phyloP scores from a whole-genome alignment of 2,888 invertebrate species.

The Pogonocherus hispidulus region DNA sequence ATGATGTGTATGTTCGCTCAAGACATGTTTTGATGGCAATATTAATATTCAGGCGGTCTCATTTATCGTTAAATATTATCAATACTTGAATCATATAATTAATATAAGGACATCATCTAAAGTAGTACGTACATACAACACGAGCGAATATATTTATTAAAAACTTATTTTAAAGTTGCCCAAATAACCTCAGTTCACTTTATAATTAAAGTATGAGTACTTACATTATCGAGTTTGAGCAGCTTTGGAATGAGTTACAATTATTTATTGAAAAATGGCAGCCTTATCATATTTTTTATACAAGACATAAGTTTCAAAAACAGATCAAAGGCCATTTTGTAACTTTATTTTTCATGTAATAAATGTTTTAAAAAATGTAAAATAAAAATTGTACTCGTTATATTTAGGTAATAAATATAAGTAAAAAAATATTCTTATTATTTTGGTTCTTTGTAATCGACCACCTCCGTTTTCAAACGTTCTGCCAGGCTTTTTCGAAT shows the following conservation, averaged over 20 bases:
- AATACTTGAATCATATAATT: slow-evolving; percentile 34
- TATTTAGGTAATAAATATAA: slow-evolving; percentile 69
- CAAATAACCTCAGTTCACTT: slow-evolving; percentile 36
- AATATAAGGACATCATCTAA: slow-evolving; percentile 35
- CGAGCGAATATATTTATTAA: slow-evolving; percentile 50
- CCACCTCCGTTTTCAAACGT: slow-evolving; percentile 88
- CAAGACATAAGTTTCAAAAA: slow-evolving; percentile 53
- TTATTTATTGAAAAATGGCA: slow-evolving; percentile 57
- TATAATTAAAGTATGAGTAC: slow-evolving; percentile 40
- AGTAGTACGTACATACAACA: slow-evolving; percentile 40
- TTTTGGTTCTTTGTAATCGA: slow-evolving; percentile 62
- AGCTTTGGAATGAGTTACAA: slow-evolving; percentile 41
- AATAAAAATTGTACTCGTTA: slow-evolving; percentile 67
- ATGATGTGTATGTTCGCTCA: slow-evolving; percentile 52
- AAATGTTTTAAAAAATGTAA: slow-evolving; percentile 65
- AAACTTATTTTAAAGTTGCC: slow-evolving; percentile 42
- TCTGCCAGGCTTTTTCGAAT: slow-evolving; percentile 88
- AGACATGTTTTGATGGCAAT: slow-evolving; percentile 41
- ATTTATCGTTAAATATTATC: slow-evolving; percentile 37
- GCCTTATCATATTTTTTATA: slow-evolving; percentile 65
- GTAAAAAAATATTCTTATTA: slow-evolving; percentile 53
- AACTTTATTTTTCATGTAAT: slow-evolving; percentile 59
- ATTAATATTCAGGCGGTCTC: slow-evolving; percentile 33
- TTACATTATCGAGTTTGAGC: slow-evolving; percentile 45
- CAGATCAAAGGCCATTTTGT: slow-evolving; percentile 56